phyloP scores from a whole-genome alignment of 2,113 vertebrate genomes.

The Pedionomus torquatus region DNA sequence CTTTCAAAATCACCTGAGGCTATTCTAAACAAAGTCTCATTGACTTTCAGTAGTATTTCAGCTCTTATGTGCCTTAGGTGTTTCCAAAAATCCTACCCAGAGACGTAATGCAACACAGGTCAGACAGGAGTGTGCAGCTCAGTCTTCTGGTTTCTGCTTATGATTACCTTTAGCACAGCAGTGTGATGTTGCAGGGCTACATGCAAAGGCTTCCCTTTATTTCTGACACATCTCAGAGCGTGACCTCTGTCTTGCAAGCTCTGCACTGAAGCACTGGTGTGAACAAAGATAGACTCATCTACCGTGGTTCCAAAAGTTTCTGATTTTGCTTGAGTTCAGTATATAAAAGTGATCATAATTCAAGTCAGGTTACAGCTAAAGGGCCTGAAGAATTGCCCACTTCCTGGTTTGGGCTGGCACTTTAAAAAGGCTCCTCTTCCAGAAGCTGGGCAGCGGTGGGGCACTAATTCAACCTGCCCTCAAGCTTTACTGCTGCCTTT shows the following conservation, averaged over 20 bases:
- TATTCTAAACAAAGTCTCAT: background rate
- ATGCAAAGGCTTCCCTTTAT: background rate
- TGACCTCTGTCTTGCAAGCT: background rate
- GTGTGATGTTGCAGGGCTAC: background rate
- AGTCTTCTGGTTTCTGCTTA: background rate
- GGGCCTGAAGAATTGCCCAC: background rate
- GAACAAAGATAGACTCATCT: background rate
- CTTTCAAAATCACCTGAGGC: constrained; percentile 8
- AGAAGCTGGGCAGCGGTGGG: background rate
- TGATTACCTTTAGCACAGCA: background rate
- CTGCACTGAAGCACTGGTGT: background rate
- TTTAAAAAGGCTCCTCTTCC: background rate
- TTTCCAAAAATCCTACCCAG: background rate
- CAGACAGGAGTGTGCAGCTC: background rate
- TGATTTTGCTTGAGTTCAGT: background rate
- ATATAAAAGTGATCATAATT: background rate
- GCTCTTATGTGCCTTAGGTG: rapidly evolving
- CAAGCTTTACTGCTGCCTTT: background rate
- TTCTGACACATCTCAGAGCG: background rate
- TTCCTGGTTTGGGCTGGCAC: background rate
- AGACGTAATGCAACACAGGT: rapidly evolving
- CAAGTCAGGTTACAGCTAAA: background rate
- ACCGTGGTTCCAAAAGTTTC: background rate
- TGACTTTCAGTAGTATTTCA: background rate
- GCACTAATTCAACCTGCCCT: background rate